These are phyloP conservation scores for Bombus superbus DNA, from an alignment of 1,140 invertebrate species.

Conservation along the genomic window DNA sequence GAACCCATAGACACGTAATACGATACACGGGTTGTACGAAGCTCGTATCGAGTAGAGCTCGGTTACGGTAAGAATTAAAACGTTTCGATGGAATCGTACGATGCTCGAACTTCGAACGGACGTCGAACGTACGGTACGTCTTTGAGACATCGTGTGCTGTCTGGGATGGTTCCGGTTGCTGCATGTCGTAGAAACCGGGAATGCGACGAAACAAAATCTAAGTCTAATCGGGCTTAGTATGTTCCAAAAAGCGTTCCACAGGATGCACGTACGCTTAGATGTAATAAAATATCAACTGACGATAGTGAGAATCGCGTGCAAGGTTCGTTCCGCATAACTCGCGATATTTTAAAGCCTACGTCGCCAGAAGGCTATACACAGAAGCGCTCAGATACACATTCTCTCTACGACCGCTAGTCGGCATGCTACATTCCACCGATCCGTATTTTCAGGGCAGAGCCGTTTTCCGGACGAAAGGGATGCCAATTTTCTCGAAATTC, in stretches of 20 bases:
- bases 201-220: background rate
- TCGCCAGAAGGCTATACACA: conserved; percentile 40
- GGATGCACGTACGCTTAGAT: conserved; percentile 30
- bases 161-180: background rate
- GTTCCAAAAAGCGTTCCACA: conserved; percentile 19
- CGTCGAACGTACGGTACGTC: too few species aligned
- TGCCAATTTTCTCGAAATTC: background rate
- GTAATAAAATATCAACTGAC: conserved; percentile 31
- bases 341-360: conserved; percentile 48
- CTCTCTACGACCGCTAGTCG: conserved; percentile 64
- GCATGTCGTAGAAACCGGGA: background rate
- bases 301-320: conserved; percentile 37
- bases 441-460: background rate
- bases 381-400: conserved; percentile 55
- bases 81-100: too few species aligned
- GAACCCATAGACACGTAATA: too few species aligned
- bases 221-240: background rate
- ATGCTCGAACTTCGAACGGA: too few species aligned
- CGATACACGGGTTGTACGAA: too few species aligned
- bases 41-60: too few species aligned
- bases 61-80: too few species aligned
- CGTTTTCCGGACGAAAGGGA: background rate
- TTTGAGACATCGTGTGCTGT: background rate
- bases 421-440: conserved; percentile 66
- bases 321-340: conserved; percentile 37